Conservation (phyloP, 1,140 invertebrate genomes). For the Philotrypesis tridentata region DNA sequence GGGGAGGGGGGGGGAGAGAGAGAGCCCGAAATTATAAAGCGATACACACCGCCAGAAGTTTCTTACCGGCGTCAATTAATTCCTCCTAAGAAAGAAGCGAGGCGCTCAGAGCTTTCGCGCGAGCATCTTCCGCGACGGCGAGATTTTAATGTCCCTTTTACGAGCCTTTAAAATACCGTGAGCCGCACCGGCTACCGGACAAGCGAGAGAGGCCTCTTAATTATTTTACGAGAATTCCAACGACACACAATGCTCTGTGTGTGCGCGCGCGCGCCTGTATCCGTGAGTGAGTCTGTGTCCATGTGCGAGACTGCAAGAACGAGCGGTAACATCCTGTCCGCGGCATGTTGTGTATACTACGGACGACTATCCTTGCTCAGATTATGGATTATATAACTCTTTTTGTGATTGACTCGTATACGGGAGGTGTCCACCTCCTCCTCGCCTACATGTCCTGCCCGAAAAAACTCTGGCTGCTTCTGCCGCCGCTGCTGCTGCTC, state of each 20-base stretch:
- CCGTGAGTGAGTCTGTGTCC: background rate
- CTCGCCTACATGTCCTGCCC: background rate
- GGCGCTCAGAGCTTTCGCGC: background rate
- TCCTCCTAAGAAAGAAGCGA: slow-evolving; percentile 18
- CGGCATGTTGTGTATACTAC: slow-evolving; percentile 56
- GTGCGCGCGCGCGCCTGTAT: slow-evolving; percentile 46
- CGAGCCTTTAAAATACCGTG: slow-evolving; percentile 71
- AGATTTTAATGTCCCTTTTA: slow-evolving; percentile 72
- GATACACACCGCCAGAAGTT: slow-evolving; percentile 6
- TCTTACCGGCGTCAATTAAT: slow-evolving; percentile 38
- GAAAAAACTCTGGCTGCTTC: background rate
- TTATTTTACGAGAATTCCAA: slow-evolving; percentile 73
- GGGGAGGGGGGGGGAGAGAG: no score
- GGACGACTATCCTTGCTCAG: slow-evolving; percentile 34
- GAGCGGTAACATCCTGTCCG: slow-evolving; percentile 69
- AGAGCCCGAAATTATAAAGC: slow-evolving; percentile 25
- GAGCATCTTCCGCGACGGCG: slow-evolving; percentile 53
- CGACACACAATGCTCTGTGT: slow-evolving; percentile 69
- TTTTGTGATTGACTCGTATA: slow-evolving; percentile 35
- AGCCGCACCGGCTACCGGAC: slow-evolving; percentile 58
- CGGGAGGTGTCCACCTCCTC: background rate
- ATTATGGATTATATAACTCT: slow-evolving; percentile 55
- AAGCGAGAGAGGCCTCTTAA: slow-evolving; percentile 64
- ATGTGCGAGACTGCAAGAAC: slow-evolving; percentile 60
- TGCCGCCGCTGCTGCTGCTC: no score